Percentiles rank a stretch among this genome's conserved stretches.
These are phyloP conservation scores for Myiothlypis chrysogaster DNA, from an alignment of 2,797 vertebrate genomes.

Conservation along the genomic window DNA sequence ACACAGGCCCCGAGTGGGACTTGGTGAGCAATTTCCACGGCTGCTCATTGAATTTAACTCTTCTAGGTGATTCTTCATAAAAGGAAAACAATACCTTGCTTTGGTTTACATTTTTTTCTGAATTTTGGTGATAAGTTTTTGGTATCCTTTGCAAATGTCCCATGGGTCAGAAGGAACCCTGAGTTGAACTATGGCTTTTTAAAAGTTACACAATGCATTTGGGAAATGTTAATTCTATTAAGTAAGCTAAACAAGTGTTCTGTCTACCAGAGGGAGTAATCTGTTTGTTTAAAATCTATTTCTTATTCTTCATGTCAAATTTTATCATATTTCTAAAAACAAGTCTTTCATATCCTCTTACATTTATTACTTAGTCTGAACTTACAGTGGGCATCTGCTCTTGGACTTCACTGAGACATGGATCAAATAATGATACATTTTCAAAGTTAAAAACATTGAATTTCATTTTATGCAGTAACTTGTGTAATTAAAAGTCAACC, in stretches of 20 bases:
- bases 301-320: not conserved
- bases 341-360: not conserved
- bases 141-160: not conserved
- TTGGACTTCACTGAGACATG: not conserved
- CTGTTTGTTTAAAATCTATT: not conserved
- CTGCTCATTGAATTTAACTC: not conserved
- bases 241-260: not conserved
- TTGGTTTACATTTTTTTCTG: not conserved
- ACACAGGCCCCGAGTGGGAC: fast-evolving
- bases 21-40: not conserved
- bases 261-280: not conserved
- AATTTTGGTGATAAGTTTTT: not conserved
- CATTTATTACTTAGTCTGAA: not conserved
- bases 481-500: not conserved
- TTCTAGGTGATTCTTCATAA: not conserved
- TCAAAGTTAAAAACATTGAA: not conserved
- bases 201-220: not conserved
- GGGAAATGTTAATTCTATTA: not conserved
- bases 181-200: not conserved
- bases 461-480: not conserved
- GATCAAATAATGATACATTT: not conserved
- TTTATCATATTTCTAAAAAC: not conserved
- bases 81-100: not conserved
- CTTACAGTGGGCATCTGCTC: not conserved
- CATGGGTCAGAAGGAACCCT: not conserved